phyloP scores from a whole-genome alignment of 2,797 vertebrate genomes.

The Spinus olivaceus region DNA sequence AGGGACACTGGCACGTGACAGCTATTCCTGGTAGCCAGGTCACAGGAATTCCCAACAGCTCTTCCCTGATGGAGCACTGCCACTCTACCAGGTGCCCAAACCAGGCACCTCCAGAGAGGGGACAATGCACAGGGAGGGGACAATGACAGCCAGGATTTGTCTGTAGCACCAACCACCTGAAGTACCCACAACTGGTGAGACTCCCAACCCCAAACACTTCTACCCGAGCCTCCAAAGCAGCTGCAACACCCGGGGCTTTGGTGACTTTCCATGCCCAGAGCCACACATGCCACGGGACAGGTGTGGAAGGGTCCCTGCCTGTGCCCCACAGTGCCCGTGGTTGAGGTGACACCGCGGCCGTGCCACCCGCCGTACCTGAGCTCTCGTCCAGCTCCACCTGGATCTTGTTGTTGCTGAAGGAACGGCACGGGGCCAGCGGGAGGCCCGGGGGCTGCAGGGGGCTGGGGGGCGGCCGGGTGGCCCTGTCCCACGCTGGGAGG shows the following conservation, averaged over 20 bases:
- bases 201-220: fast-evolving
- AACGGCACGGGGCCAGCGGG: background rate
- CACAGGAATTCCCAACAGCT: background rate
- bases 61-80: background rate
- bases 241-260: background rate
- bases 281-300: fast-evolving
- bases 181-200: fast-evolving
- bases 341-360: fast-evolving
- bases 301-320: fast-evolving
- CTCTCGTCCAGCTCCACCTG: slow-evolving; percentile 53
- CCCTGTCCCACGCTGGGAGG: background rate
- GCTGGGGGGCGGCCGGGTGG: fast-evolving
- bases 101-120: background rate
- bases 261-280: background rate
- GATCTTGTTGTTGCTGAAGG: slow-evolving; percentile 55
- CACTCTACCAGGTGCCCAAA: background rate
- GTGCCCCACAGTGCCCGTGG: fast-evolving
- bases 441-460: background rate
- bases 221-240: background rate
- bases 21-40: background rate
- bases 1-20: fast-evolving
- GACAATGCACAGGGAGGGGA: fast-evolving
- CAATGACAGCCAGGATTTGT: background rate
- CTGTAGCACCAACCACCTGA: background rate
- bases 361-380: background rate